Percentiles rank a stretch among this genome's conserved stretches.
These are phyloP conservation scores for Nomia melanderi DNA, from an alignment of 1,140 invertebrate genomes.

Conservation along the genomic window DNA sequence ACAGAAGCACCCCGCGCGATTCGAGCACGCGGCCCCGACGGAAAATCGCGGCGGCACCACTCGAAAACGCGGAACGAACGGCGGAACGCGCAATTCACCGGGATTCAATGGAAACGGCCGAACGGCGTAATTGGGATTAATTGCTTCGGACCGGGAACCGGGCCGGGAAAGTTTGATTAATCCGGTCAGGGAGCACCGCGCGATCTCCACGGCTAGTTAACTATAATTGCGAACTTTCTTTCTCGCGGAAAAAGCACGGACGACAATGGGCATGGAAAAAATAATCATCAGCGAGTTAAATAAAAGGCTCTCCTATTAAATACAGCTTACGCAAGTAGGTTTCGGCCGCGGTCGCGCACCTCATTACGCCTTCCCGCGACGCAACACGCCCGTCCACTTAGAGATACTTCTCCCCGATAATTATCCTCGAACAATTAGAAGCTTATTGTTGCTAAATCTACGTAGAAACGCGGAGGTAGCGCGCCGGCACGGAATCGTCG, in stretches of 20 bases:
- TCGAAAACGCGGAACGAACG: neutral
- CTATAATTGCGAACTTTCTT: slow-evolving; percentile 44
- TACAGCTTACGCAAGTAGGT: neutral
- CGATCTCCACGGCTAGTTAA: slow-evolving; percentile 31
- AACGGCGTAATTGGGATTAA: slow-evolving; percentile 40
- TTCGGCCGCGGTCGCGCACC: neutral
- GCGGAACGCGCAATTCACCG: slow-evolving; percentile 10
- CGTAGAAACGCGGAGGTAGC: slow-evolving; percentile 56
- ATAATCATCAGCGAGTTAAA: slow-evolving; percentile 22
- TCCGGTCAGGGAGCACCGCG: slow-evolving; percentile 5
- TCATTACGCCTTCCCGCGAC: neutral
- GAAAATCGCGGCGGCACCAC: neutral
- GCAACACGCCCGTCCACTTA: slow-evolving; percentile 2
- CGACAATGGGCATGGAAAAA: slow-evolving; percentile 8
- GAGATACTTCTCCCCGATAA: slow-evolving; percentile 18
- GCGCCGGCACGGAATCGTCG: slow-evolving; percentile 43
- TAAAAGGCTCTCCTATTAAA: slow-evolving; percentile 11
- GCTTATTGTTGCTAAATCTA: slow-evolving; percentile 52
- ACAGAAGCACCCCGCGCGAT: slow-evolving; percentile 44
- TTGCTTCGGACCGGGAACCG: slow-evolving; percentile 3
- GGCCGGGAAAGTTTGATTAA: slow-evolving; percentile 46
- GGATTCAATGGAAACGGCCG: slow-evolving; percentile 33
- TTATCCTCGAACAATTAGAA: slow-evolving; percentile 33
- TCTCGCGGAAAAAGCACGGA: neutral
- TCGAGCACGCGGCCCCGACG: slow-evolving; percentile 21